These are phyloP conservation scores for Lysiphlebus fabarum DNA, from an alignment of 1,140 invertebrate genomes.

Conservation along the genomic window DNA sequence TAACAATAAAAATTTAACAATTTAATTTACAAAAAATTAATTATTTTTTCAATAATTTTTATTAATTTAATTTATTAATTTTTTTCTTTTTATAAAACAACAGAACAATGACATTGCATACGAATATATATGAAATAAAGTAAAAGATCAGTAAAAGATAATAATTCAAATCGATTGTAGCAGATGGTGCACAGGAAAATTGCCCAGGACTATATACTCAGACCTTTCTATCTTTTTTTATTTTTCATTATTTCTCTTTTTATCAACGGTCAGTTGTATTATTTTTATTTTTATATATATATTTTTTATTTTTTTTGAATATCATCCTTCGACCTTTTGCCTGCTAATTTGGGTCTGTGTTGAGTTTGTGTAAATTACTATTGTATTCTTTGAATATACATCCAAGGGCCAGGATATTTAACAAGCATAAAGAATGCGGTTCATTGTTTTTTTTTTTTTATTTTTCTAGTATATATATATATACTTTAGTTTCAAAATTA, in stretches of 20 bases:
- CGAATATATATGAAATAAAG: slow-evolving; percentile 20
- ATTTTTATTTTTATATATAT: too few species aligned
- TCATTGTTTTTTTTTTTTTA: too few species aligned
- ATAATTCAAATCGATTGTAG: slow-evolving; percentile 51
- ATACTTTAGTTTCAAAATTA: too few species aligned
- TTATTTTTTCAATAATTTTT: too few species aligned
- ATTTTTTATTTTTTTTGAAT: too few species aligned
- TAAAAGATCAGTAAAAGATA: slow-evolving; percentile 28
- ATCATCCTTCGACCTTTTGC: slow-evolving; percentile 46
- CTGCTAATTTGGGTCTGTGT: slow-evolving; percentile 43
- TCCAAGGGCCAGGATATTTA: too few species aligned
- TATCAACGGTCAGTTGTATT: neutral
- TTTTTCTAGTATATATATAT: too few species aligned
- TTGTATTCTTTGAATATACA: slow-evolving; percentile 34
- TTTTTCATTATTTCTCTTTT: slow-evolving; percentile 33
- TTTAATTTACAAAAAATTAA: too few species aligned
- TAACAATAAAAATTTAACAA: too few species aligned
- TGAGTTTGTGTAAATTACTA: slow-evolving; percentile 40
- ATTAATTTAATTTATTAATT: too few species aligned
- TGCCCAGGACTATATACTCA: slow-evolving; percentile 34
- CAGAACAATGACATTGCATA: slow-evolving; percentile 1
- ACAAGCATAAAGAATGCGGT: too few species aligned
- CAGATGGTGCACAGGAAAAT: slow-evolving; percentile 50
- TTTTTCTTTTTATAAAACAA: too few species aligned
- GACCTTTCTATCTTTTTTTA: slow-evolving; percentile 42